Evolutionary conservation across 2,797 vertebrate species (phyloP), one percentile per base, ranked within the genome.

Genomic region (Anabas testudineus): DNA sequence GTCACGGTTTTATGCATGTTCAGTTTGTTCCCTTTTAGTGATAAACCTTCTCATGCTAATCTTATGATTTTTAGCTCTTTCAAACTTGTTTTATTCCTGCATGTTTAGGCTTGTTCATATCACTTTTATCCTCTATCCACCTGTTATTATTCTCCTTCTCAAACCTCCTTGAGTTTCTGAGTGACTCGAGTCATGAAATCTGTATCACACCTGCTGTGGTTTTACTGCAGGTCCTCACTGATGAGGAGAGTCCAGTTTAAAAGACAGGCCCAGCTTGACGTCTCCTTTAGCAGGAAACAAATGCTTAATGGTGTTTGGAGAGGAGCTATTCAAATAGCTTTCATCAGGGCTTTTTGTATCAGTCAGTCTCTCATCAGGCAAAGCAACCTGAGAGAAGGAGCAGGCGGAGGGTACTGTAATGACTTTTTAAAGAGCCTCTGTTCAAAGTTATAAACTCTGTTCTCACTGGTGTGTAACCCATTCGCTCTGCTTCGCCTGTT

Each of bases 391-490:
- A 53, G 76, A n/a, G 14, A 63, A 21, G 4, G 19, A 49, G 42
- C 24, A 22, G 61, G 13, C 5, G 26, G 9, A 42, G 53, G 47
- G 37, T 7, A 21, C 49, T 21, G 15, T 82, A 90, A 91, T 80
- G 55, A 71, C 65, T 82, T 92, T 92, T 89, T 88, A 89, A 92
- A 90, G 87, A 87, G 82, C 74, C 78, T 78, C 66, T 32, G 61
- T 67, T 80, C 72, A 79, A 66, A 63, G 69, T 81, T 82, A 72
- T 79, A 78, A 85, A 89, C 81, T 87, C 72, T 48, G 53, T 71
- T 82, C 75, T 78, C 52, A 54, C 36, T 78, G 54, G 69, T 74
- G 78, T 75, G 75, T 80, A 74, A 83, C 70, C 69, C 60, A 80
- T 85, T 85, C 1, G 66, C 80, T 80, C 56, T 58, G 71, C 84